These are phyloP conservation scores for Echiichthys vipera DNA, from an alignment of 2,797 vertebrate genomes.

Conservation along the genomic window DNA sequence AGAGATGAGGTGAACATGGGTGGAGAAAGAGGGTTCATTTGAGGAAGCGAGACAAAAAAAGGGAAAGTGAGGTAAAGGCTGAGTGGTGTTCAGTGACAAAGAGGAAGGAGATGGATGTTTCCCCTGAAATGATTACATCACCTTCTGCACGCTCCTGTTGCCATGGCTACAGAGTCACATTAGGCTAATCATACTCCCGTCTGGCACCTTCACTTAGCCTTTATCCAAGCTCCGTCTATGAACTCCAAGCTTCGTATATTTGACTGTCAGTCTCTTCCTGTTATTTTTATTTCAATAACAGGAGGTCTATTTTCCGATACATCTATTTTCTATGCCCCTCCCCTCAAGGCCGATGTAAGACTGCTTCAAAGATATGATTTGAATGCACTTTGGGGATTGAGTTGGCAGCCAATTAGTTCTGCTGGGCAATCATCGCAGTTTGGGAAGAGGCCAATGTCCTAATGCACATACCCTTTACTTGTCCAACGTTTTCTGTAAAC, in stretches of 20 bases:
- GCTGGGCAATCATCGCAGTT: neutral
- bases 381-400: conserved; percentile 8
- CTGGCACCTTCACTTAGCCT: conserved; percentile 59
- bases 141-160: conserved; percentile 64
- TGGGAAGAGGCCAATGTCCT: conserved; percentile 1
- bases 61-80: neutral
- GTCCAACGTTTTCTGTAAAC: neutral
- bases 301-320: neutral
- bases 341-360: neutral
- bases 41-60: neutral
- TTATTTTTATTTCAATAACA: neutral
- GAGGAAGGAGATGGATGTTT: conserved; percentile 39
- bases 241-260: conserved; percentile 2
- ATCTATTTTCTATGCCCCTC: no score
- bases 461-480: neutral
- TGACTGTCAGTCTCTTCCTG: conserved; percentile 12
- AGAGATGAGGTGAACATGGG: neutral
- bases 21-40: neutral
- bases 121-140: conserved; percentile 69
- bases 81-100: conserved; percentile 20
- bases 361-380: neutral
- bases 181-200: conserved; percentile 55
- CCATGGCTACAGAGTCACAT: conserved; percentile 73
- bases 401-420: neutral
- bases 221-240: conserved; percentile 17